A percentile compares a stretch with the other conserved stretches of the same genome.
These are phyloP conservation scores for Agelastica alni DNA, from an alignment of 2,888 invertebrate species.

Conservation along the genomic window DNA sequence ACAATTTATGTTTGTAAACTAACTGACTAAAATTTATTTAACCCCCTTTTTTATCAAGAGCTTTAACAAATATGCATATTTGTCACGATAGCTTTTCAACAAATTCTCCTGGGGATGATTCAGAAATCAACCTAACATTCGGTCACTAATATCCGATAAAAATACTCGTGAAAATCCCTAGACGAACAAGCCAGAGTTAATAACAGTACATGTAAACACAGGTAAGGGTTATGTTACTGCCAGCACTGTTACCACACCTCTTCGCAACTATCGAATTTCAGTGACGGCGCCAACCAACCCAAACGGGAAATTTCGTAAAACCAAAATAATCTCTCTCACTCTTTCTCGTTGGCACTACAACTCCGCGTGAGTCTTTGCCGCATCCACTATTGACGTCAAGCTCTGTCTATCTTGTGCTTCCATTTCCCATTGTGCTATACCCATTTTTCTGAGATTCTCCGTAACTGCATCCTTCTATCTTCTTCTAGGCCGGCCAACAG, in stretches of 20 bases:
- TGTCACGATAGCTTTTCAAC: constrained; percentile 6
- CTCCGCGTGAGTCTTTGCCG: no score
- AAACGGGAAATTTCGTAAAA: no score
- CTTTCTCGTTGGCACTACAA: no score
- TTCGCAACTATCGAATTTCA: constrained; percentile 34
- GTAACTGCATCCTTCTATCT: no score
- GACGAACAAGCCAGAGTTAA: constrained; percentile 4
- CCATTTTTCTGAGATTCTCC: no score
- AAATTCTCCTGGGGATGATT: constrained; percentile 5
- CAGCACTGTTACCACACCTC: constrained; percentile 34
- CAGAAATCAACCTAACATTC: constrained; percentile 4
- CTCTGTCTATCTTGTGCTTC: no score
- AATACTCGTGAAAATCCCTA: constrained; percentile 11
- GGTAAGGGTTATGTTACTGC: constrained; percentile 14
- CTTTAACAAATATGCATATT: constrained; percentile 2
- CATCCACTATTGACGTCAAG: no score
- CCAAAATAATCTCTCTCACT: no score
- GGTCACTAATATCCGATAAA: constrained; percentile 13
- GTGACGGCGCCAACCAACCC: no score
- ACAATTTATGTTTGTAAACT: no score
- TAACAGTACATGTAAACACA: constrained; percentile 18
- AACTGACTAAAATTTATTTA: neutral
- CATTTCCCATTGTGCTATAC: no score
- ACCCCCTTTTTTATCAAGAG: neutral
- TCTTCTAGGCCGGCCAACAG: no score